Evolutionary conservation across 2,888 invertebrate genomes (phyloP).

Genomic region (Steromphala cineraria): DNA sequence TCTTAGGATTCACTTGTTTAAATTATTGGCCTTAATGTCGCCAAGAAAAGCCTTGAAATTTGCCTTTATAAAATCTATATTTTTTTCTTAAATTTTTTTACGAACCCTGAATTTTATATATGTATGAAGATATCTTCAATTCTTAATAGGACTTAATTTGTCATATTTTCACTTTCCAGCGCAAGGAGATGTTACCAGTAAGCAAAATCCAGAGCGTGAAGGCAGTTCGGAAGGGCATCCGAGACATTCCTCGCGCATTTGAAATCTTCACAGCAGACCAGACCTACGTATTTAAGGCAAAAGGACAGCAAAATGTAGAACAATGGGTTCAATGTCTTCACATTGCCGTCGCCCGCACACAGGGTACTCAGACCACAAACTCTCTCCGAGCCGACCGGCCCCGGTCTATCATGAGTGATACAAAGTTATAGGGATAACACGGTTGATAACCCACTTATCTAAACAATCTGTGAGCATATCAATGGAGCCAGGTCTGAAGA

Average conservation of each 20-base stretch:
- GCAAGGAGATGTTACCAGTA: slow-evolving; percentile 87
- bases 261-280: slow-evolving; percentile 92
- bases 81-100: too few relatives aligned
- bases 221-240: slow-evolving; percentile 88
- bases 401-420: slow-evolving; percentile 14
- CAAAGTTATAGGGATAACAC: background rate
- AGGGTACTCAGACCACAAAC: slow-evolving; percentile 65
- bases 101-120: too few relatives aligned
- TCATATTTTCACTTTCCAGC: slow-evolving; percentile 79
- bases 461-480: too few relatives aligned
- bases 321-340: slow-evolving; percentile 96
- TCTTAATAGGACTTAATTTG: too few relatives aligned
- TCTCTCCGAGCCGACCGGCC: background rate
- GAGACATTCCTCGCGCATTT: slow-evolving; percentile 96
- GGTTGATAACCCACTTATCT: too few relatives aligned
- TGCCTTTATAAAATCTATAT: too few relatives aligned
- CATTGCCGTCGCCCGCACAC: slow-evolving; percentile 92
- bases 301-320: slow-evolving; percentile 94
- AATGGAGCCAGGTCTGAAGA: too few relatives aligned
- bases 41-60: too few relatives aligned
- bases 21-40: too few relatives aligned
- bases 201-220: slow-evolving; percentile 96
- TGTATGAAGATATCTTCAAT: too few relatives aligned
- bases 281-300: slow-evolving; percentile 94
- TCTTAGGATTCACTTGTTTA: too few relatives aligned